Evolutionary conservation across 2,113 vertebrate genomes (phyloP).

Genomic region (Pteropus alecto): DNA sequence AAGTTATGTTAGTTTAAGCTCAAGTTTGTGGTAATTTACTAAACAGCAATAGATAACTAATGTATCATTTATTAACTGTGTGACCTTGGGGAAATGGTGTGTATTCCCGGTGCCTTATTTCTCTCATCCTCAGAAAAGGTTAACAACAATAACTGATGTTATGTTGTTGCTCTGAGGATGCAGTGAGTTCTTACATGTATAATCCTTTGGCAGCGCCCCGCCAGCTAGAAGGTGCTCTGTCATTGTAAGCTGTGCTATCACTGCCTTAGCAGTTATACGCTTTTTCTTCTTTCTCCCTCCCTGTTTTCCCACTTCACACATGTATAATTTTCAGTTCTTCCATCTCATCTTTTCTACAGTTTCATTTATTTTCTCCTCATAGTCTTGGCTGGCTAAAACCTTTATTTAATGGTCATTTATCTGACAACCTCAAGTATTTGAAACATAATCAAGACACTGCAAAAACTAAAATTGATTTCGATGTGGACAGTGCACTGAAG

Average conservation of each 20-base stretch:
- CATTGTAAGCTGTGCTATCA: not conserved
- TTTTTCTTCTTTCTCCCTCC: not conserved
- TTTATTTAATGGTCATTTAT: not conserved
- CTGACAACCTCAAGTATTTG: not conserved
- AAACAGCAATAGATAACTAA: not conserved
- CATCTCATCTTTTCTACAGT: not conserved
- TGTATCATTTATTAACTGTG: not conserved
- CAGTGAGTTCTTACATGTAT: accelerated
- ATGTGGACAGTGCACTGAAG: not conserved
- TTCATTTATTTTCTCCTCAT: not conserved
- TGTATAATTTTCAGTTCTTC: not conserved
- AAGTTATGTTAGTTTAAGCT: not conserved
- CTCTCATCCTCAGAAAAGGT: not conserved
- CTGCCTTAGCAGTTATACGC: too few relatives aligned
- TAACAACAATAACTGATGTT: not conserved
- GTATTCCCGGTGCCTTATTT: not conserved
- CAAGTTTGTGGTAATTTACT: not conserved
- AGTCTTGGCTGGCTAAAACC: not conserved
- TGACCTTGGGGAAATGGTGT: not conserved
- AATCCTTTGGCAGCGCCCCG: not conserved
- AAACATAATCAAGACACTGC: not conserved
- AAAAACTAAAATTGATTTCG: not conserved
- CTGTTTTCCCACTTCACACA: not conserved
- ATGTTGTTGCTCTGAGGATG: not conserved
- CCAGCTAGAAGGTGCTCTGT: not conserved